Evolutionary conservation across 2,113 vertebrate species (phyloP), one percentile per base, ranked within the genome.

Genomic region (Varanus salvator): DNA sequence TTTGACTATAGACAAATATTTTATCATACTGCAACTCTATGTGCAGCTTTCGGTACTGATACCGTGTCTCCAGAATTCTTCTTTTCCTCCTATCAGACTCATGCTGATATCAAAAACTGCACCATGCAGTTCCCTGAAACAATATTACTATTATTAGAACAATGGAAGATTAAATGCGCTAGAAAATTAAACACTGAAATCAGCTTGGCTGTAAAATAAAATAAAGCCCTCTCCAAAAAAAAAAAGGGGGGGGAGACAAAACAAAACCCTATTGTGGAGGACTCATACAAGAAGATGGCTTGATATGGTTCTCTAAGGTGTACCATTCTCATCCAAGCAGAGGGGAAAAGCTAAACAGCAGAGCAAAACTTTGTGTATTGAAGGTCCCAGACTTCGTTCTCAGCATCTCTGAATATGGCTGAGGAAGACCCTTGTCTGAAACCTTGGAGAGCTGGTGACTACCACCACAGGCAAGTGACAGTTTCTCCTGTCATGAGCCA

Each of bases 121-220:
- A 0, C 38, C n/a, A 29, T 68, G 8, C 23, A 29, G 19, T 8
- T 44, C 17, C 2, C 86, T 44, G 27, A 11, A 83, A 89, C 27
- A 66, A 77, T 50, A 14, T 14, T 57, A 38, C 87, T 82, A 72
- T 3, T 1, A 25, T 72, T 80, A 50, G 12, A 66, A 74, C 12
- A 75, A 87, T 6, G 34, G 1, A 85, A 25, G 52, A 85, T 80
- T 78, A 74, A 2, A 50, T 31, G 23, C 6, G 50, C 80, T 76
- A 82, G 66, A 50, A 83, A 92, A 90, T 77, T 31, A 85, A 44
- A 71, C 6, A 71, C 76, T 84, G 85, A 86, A 88, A 89, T 81
- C 78, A 44, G 78, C 69, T 71, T 48, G n/a, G 27, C 29, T 21
- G 44, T n/a, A 31, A 15, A 71, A 44, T 44, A 44, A 44, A 44